Base-by-base conservation (phyloP, 2,888 invertebrate species). In the Apamea sordens region DNA sequence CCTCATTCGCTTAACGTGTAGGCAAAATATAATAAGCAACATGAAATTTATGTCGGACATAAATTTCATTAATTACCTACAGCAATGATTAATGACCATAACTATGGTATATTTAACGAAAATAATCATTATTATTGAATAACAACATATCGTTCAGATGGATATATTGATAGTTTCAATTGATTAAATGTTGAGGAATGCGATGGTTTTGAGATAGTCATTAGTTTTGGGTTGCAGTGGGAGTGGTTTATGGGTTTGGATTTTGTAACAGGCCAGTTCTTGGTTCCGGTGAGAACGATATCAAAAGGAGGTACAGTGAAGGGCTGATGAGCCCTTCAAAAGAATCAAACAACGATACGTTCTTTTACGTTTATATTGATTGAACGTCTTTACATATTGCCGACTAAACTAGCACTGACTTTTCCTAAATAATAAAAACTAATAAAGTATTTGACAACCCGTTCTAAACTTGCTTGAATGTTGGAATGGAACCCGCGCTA, bases 51-150 rank as follows among this genome's bases (percentile, higher is more conserved):
- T 94, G 94, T 91, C 88, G 90, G 82, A 93, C 95, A 95, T 96
- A 95, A 96, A 96, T 96, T 95, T 94, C 93, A 94, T 95, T 96
- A 96, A 96, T 96, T 95, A 96, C 95, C 92, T 92, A 90, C 93
- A 91, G 89, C 85, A 85, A 92, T 96, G 95, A 96, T 95, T 93
- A 93, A 96, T 94, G 86, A 86, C 88, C 89, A 90, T 92, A 93
- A 94, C 93, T 88, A 92, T 91, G 93, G 93, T 94, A 93, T 91
- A 92, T 94, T 94, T 92, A 93, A 94, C 93, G 91, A 93, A 94
- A 90, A 95, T 94, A 84, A 93, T 93, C 91, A 91, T 93, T 94
- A 91, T 93, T 94, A 94, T 94, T 94, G 89, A 91, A 92, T 92
- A 91, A 91, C 88, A 92, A 90, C 89, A 87, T 88, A 91, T 92